These are phyloP conservation scores for Coremacera marginata DNA, from an alignment of 2,888 invertebrate genomes.

Conservation along the genomic window DNA sequence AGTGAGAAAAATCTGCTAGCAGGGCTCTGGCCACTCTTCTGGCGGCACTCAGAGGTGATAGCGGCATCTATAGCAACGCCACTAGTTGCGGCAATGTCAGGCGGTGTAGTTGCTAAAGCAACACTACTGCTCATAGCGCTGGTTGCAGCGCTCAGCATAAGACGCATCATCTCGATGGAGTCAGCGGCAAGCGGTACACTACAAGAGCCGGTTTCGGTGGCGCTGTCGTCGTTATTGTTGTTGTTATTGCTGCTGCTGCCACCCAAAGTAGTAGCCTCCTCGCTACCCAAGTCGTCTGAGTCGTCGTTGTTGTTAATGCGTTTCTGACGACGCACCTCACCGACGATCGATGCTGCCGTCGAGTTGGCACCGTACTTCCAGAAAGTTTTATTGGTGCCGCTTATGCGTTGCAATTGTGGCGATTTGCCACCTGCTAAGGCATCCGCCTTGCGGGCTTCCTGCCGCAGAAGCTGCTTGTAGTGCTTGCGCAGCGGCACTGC, in stretches of 20 bases:
- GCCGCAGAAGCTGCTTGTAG: conserved; percentile 32
- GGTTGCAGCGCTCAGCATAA: conserved; percentile 65
- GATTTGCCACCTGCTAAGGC: conserved; percentile 24
- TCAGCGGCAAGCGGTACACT: conserved; percentile 63
- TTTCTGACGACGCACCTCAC: conserved; percentile 49
- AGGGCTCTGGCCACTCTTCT: conserved; percentile 39
- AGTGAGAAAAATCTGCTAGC: conserved; percentile 30
- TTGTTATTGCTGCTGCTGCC: conserved; percentile 38
- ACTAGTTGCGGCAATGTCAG: conserved; percentile 50
- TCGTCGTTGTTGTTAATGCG: conserved; percentile 19
- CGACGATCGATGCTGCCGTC: conserved; percentile 63
- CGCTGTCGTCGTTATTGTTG: conserved; percentile 57
- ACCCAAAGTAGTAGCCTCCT: conserved; percentile 43
- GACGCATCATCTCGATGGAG: conserved; percentile 64
- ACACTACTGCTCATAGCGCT: conserved; percentile 55
- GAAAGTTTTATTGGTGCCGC: conserved; percentile 63
- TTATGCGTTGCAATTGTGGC: conserved; percentile 56
- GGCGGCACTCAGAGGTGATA: not conserved
- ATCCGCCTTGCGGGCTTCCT: conserved; percentile 16
- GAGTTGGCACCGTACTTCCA: conserved; percentile 65
- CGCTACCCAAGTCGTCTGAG: conserved; percentile 55
- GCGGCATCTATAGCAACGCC: conserved; percentile 23
- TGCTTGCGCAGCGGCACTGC: conserved; percentile 22
- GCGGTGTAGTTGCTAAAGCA: conserved; percentile 34
- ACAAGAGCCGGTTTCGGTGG: conserved; percentile 65